Evolutionary conservation across 2,797 vertebrate species (phyloP), one percentile per base, ranked within the genome.

Genomic region (Hemibagrus guttatus): DNA sequence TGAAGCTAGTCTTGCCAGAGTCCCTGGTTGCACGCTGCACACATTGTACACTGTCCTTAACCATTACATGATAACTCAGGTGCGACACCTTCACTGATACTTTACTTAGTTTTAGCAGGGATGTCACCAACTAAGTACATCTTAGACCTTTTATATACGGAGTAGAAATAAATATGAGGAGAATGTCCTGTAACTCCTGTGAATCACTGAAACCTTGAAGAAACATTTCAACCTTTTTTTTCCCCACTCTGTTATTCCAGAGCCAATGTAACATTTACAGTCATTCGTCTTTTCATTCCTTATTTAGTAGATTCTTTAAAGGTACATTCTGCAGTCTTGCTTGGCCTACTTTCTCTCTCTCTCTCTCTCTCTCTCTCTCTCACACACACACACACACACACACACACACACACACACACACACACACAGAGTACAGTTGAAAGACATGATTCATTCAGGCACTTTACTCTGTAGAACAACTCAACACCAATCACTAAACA

Each of bases 291-390:
- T 49, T 68, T 58, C 61, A 52, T 64, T 85, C 26, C 21, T 85
- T 46, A 85, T 85, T 58, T 85, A 69, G 69, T 11, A 26, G 17
- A 64, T 23, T 35, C 9, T 42, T 42, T 14, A 11, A 1, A 0
- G 2, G 75, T 21, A 52, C 19, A 31, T 56, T 46, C 9, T 23
- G 31, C 31, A 71, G 31, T 59, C 75, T 69, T 72, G 7, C 59
- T 6, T 84, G 68, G 83, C 56, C 56, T 75, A 35, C 69, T 84
- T 72, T 4, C 19, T 63, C 59, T 63, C 59, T n/a, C 59, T 63
- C 59, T 12, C 59, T 12, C 59, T 11, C 58, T 21, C 58, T 19
- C 58, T 17, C 58, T 17, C 59, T 9, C 2, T 17, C 28, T 17
- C 13, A 19, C 79, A 81, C 35, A 23, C 42, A 42, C 58, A 58